Evolutionary conservation across 2,888 invertebrate species (phyloP).

Genomic region (Thymelicus lineola): DNA sequence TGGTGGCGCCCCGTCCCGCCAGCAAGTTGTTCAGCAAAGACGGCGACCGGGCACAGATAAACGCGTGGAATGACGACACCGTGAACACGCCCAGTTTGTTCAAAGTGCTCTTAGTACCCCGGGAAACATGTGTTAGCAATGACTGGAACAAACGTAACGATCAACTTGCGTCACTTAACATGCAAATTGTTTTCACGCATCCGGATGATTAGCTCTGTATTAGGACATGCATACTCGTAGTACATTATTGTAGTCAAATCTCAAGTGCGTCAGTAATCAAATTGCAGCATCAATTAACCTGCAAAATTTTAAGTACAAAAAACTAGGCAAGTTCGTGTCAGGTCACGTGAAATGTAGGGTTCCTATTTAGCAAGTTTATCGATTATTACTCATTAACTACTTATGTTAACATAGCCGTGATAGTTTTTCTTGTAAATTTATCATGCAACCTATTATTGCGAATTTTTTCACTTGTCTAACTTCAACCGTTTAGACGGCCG

Average conservation of each 20-base stretch:
- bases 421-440: no score
- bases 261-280: not conserved
- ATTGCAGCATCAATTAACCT: no score
- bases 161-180: slow-evolving; percentile 19
- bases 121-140: slow-evolving; percentile 96
- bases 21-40: slow-evolving; percentile 96
- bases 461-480: no score
- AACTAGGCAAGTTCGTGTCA: no score
- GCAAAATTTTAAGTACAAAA: no score
- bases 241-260: slow-evolving; percentile 8
- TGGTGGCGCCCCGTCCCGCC: slow-evolving; percentile 95
- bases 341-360: no score
- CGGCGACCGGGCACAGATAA: slow-evolving; percentile 98
- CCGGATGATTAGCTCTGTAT: slow-evolving; percentile 28
- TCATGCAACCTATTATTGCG: no score
- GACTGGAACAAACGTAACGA: slow-evolving; percentile 88
- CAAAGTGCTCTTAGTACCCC: slow-evolving; percentile 96
- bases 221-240: slow-evolving; percentile 11
- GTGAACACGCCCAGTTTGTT: slow-evolving; percentile 98
- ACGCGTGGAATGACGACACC: slow-evolving; percentile 98
- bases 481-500: no score
- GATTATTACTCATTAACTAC: no score
- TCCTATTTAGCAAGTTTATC: no score
- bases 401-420: no score
- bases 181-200: slow-evolving; percentile 32